Evolutionary conservation across 37 sponge, comb jelly and placozoan genomes (phyloP).

Genomic region (Beroe ovata): DNA sequence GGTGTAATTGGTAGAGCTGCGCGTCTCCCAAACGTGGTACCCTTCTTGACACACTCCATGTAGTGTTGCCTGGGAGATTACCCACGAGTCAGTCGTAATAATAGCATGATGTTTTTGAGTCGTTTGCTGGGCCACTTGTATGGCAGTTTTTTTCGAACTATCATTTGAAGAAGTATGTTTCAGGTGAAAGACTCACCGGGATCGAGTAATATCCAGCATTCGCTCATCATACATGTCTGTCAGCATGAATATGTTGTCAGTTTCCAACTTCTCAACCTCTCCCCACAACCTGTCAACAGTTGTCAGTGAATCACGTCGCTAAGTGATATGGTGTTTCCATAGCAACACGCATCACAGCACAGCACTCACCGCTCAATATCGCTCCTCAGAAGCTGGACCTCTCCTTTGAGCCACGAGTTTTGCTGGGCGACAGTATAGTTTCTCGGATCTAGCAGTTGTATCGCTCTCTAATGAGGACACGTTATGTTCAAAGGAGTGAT

Average conservation of each 20-base stretch:
- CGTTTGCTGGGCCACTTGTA: no score
- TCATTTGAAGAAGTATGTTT: no score
- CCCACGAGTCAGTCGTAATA: no score
- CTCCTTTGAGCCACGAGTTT: slow-evolving; percentile 62
- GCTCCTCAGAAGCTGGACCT: slow-evolving; percentile 24
- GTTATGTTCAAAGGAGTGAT: no score
- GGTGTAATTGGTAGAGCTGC: not conserved
- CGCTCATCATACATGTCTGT: slow-evolving; percentile 64
- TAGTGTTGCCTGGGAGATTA: slow-evolving; percentile 48
- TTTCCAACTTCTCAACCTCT: slow-evolving; percentile 60
- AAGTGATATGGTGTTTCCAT: no score
- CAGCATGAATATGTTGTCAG: slow-evolving; percentile 60
- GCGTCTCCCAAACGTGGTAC: slow-evolving; percentile 34
- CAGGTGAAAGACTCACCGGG: no score
- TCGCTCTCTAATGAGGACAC: slow-evolving; percentile 43
- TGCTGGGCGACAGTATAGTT: slow-evolving; percentile 66
- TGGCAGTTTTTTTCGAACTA: no score
- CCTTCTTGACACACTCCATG: slow-evolving; percentile 57
- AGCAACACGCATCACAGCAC: no score
- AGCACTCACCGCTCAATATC: slow-evolving; percentile 51
- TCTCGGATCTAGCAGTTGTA: slow-evolving; percentile 51
- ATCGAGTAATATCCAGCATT: slow-evolving; percentile 50
- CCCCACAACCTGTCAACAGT: slow-evolving; percentile 60
- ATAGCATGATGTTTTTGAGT: no score
- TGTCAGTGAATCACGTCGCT: no score